Conservation (phyloP, 2,888 invertebrate species). For the Oithona nana region DNA sequence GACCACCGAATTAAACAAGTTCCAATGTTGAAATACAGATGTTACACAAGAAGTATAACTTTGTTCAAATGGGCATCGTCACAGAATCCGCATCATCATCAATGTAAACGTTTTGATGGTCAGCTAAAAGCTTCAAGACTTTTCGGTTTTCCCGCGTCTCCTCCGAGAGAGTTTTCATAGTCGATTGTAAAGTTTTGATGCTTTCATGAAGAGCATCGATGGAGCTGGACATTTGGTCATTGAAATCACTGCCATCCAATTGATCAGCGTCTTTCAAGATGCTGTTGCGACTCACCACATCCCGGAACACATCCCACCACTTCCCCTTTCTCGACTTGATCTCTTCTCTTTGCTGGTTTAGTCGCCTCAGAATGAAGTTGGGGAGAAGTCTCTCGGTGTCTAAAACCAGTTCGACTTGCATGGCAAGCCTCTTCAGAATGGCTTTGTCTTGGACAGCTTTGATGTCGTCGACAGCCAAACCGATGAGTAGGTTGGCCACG, state of each 20-base stretch:
- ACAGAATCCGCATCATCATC: too few species aligned
- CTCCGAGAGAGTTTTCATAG: neutral
- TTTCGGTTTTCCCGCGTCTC: neutral
- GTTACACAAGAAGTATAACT: too few species aligned
- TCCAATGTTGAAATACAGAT: too few species aligned
- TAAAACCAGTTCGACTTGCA: slow-evolving; percentile 30
- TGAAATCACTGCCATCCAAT: neutral
- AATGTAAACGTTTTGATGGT: neutral
- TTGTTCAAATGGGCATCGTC: too few species aligned
- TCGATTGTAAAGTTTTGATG: neutral
- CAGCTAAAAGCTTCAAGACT: neutral
- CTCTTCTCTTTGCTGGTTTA: neutral
- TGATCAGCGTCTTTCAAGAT: neutral
- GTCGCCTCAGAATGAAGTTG: slow-evolving; percentile 23
- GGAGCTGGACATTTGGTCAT: neutral
- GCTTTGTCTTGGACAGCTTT: slow-evolving; percentile 35
- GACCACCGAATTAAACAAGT: too few species aligned
- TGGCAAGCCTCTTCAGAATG: slow-evolving; percentile 27
- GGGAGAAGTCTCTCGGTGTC: slow-evolving; percentile 31
- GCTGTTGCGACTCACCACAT: neutral
- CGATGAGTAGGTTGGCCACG: slow-evolving; percentile 30
- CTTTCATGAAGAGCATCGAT: neutral
- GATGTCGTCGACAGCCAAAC: slow-evolving; percentile 36
- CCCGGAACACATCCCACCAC: neutral
- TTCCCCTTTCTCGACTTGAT: neutral